Conservation (phyloP, 2,797 vertebrate genomes). For the Sebastes minor region DNA sequence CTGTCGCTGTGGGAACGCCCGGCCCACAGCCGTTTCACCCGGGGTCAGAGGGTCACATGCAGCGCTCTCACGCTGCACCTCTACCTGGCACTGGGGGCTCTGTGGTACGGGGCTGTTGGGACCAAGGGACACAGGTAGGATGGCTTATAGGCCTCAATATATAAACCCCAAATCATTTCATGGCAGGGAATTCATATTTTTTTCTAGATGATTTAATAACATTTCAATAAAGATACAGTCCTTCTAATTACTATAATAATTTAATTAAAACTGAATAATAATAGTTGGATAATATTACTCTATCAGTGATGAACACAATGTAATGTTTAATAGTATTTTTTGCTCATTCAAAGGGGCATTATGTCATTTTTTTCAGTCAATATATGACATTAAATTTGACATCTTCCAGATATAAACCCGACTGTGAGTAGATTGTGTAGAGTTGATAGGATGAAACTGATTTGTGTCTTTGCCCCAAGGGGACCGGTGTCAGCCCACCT, state of each 20-base stretch:
- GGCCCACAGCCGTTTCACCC: constrained; percentile 79
- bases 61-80: constrained; percentile 79
- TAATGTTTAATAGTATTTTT: background rate
- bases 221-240: background rate
- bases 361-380: background rate
- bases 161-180: background rate
- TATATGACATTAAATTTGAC: background rate
- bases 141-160: background rate
- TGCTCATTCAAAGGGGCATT: background rate
- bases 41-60: constrained; percentile 84
- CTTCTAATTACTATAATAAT: background rate
- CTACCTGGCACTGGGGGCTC: constrained; percentile 79
- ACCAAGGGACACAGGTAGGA: constrained; percentile 69
- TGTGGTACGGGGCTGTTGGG: constrained; percentile 84
- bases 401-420: background rate
- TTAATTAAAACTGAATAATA: background rate
- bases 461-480: constrained; percentile 46
- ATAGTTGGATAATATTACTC: background rate
- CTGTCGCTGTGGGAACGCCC: constrained; percentile 84
- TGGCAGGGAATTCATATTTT: background rate
- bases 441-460: background rate
- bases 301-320: background rate
- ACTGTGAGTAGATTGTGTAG: background rate
- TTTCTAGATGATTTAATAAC: background rate
- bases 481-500: constrained; percentile 69